Evolutionary conservation across 1,140 invertebrate genomes (phyloP).

Genomic region (Atta texana): DNA sequence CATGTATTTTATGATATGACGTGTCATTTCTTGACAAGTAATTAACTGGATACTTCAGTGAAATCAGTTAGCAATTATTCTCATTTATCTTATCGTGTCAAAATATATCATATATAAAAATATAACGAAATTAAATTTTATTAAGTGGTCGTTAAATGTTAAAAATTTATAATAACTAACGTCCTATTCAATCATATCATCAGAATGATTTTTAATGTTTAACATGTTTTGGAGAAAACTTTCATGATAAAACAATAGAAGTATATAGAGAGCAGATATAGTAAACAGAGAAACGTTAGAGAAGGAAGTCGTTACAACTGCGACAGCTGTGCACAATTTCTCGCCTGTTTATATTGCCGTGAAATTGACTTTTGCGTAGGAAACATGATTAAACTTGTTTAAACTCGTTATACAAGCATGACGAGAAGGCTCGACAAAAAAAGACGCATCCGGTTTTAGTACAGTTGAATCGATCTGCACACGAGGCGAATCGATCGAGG

Average conservation of each 20-base stretch:
- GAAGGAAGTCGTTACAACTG: conserved; percentile 42
- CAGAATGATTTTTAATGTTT: not conserved
- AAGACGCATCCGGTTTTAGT: conserved; percentile 43
- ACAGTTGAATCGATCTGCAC: conserved; percentile 33
- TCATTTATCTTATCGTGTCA: not conserved
- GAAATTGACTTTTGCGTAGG: conserved; percentile 59
- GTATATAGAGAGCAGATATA: not conserved
- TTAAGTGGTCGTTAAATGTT: conserved; percentile 1
- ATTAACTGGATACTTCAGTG: conserved; percentile 26
- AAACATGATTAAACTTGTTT: conserved; percentile 61
- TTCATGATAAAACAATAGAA: not conserved
- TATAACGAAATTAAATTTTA: conserved; percentile 57
- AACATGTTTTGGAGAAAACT: not conserved
- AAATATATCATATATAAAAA: conserved; percentile 18
- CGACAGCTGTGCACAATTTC: conserved; percentile 61
- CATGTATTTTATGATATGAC: not conserved
- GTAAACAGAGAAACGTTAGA: not conserved
- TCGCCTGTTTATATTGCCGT: conserved; percentile 62
- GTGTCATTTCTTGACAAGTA: not conserved
- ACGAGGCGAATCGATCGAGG: conserved; percentile 47
- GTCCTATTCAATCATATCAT: not conserved
- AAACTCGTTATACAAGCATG: conserved; percentile 49
- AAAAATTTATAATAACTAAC: conserved; percentile 33
- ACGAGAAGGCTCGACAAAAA: conserved; percentile 35
- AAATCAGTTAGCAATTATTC: conserved; percentile 50